A percentile compares a stretch with the other conserved stretches of the same genome.
Conservation (phyloP, 2,888 invertebrate species). For the Crossocerus cetratus region DNA sequence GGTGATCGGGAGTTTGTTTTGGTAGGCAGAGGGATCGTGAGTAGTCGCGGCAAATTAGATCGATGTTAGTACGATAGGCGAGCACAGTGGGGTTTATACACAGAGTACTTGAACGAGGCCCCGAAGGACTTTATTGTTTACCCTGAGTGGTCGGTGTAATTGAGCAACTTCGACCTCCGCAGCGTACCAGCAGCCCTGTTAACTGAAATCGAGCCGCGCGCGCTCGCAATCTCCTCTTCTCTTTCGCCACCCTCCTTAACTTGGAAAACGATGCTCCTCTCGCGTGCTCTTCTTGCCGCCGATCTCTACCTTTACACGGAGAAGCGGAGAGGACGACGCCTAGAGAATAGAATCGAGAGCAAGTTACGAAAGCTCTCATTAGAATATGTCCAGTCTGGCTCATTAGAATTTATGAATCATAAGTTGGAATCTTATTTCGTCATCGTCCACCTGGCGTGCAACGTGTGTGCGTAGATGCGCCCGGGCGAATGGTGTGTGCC, state of each 20-base stretch:
- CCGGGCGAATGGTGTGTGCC: neutral
- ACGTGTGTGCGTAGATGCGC: neutral
- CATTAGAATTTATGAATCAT: conserved; percentile 3
- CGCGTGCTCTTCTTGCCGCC: neutral
- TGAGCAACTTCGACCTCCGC: conserved; percentile 24
- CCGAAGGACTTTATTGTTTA: conserved; percentile 30
- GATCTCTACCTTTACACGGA: neutral
- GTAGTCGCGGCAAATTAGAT: neutral
- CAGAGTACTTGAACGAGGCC: conserved; percentile 12
- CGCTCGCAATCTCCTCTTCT: neutral
- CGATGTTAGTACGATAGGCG: neutral
- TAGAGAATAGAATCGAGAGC: neutral
- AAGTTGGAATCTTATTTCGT: neutral
- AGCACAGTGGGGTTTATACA: conserved; percentile 12
- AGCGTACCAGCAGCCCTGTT: neutral
- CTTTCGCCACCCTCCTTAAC: no score
- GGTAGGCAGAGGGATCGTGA: neutral
- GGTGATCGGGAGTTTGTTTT: neutral
- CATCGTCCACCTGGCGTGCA: neutral
- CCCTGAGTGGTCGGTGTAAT: conserved; percentile 21
- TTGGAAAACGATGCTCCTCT: neutral
- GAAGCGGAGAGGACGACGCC: no score
- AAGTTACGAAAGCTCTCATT: neutral
- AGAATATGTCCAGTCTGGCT: neutral
- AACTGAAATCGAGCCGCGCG: conserved; percentile 3